A percentile compares a stretch with the other conserved stretches of the same genome.
phyloP scores from a whole-genome alignment of 2,888 invertebrate species.

The Drosophila fulvimacula region DNA sequence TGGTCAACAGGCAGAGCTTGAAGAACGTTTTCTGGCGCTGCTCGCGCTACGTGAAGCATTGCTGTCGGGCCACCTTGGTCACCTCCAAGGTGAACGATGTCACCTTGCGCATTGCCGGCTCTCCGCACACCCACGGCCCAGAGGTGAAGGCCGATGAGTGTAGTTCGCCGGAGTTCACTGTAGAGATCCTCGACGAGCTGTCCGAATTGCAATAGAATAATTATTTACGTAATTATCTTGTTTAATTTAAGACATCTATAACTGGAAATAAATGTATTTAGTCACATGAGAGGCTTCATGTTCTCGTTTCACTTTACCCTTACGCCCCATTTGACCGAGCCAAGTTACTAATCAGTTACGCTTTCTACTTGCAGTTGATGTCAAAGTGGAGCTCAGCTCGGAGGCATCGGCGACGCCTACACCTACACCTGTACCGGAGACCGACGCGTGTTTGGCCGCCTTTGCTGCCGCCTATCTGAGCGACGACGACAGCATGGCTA shows the following conservation, averaged over 20 bases:
- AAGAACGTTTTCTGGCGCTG: slow-evolving; percentile 85
- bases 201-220: slow-evolving; percentile 60
- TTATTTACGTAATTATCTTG: slow-evolving; percentile 19
- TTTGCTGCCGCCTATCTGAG: slow-evolving; percentile 43
- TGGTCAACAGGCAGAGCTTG: slow-evolving; percentile 84
- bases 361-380: slow-evolving; percentile 55
- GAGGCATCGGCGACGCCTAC: slow-evolving; percentile 26
- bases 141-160: slow-evolving; percentile 79
- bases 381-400: slow-evolving; percentile 55
- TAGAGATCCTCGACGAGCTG: slow-evolving; percentile 80
- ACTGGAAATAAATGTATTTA: slow-evolving; percentile 30
- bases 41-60: slow-evolving; percentile 84
- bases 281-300: slow-evolving; percentile 11
- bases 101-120: slow-evolving; percentile 82
- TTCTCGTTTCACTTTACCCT: not conserved
- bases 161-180: slow-evolving; percentile 74
- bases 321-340: not conserved
- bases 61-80: slow-evolving; percentile 84
- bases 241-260: slow-evolving; percentile 33
- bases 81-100: slow-evolving; percentile 83
- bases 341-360: not conserved
- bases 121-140: slow-evolving; percentile 83
- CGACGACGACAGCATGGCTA: slow-evolving; percentile 66
- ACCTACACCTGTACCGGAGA: slow-evolving; percentile 35
- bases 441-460: slow-evolving; percentile 28